A percentile compares a stretch with the other conserved stretches of the same genome.
phyloP scores from a whole-genome alignment of 2,113 vertebrate species.

The Polyodon spathula region DNA sequence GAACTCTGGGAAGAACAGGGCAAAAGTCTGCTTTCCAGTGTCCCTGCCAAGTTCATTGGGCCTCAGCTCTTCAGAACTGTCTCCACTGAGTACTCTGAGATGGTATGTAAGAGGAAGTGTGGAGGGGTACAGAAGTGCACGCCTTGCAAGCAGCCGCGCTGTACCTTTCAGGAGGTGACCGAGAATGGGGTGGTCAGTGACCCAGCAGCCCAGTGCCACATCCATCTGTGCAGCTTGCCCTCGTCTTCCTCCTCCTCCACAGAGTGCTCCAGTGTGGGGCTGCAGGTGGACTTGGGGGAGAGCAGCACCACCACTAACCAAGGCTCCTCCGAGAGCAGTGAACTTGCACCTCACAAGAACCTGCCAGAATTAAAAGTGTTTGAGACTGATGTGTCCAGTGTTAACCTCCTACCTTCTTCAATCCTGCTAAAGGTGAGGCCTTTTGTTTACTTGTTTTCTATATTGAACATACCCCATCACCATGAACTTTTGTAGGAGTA shows the following conservation, averaged over 20 bases:
- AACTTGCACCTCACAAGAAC: slow-evolving; percentile 50
- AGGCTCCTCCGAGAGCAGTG: slow-evolving; percentile 41
- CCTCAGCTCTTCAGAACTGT: slow-evolving; percentile 49
- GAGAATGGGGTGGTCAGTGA: slow-evolving; percentile 40
- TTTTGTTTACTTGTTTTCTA: too few species aligned
- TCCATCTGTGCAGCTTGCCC: slow-evolving; percentile 56
- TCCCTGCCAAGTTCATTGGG: slow-evolving; percentile 56
- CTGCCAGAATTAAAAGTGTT: slow-evolving; percentile 38
- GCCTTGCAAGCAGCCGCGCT: slow-evolving; percentile 82
- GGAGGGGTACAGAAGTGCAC: slow-evolving; percentile 70
- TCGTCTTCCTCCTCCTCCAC: slow-evolving; percentile 52
- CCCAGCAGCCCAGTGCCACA: slow-evolving; percentile 46
- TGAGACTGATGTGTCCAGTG: slow-evolving; percentile 55
- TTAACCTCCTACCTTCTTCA: slow-evolving; percentile 90
- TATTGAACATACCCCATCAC: too few species aligned
- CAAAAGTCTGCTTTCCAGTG: slow-evolving; percentile 52
- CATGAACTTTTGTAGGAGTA: too few species aligned
- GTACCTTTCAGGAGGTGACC: slow-evolving; percentile 55
- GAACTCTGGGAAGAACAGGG: slow-evolving; percentile 62
- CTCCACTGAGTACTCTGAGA: slow-evolving; percentile 60
- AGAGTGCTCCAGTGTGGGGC: slow-evolving; percentile 43
- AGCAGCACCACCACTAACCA: slow-evolving; percentile 13
- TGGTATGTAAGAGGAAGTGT: slow-evolving; percentile 88
- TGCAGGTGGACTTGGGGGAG: slow-evolving; percentile 40
- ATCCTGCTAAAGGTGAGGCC: slow-evolving; percentile 85